A percentile compares a stretch with the other conserved stretches of the same genome.
These are phyloP conservation scores for Hucho hucho DNA, from an alignment of 2,113 vertebrate species.

Conservation along the genomic window DNA sequence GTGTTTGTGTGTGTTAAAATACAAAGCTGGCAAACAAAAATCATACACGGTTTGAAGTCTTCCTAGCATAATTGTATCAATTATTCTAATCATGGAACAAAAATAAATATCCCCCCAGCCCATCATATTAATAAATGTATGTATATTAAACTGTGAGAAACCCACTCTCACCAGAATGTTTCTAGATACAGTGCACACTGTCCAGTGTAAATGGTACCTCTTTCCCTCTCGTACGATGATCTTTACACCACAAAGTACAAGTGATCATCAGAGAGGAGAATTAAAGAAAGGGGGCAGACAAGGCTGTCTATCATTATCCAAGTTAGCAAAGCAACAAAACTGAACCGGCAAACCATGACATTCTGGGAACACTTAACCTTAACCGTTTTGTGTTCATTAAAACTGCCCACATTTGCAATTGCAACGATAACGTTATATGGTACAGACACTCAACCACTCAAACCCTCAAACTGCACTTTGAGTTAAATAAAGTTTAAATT, in stretches of 20 bases:
- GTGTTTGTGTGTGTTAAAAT: too few species aligned
- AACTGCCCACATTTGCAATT: too few species aligned
- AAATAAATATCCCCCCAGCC: neutral
- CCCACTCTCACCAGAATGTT: neutral
- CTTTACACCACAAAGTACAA: slow-evolving; percentile 51
- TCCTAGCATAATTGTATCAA: too few species aligned
- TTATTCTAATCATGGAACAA: neutral
- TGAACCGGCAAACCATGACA: slow-evolving; percentile 39
- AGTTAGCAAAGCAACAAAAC: slow-evolving; percentile 55
- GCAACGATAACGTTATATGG: too few species aligned
- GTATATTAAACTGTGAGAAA: neutral
- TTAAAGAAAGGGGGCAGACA: slow-evolving; percentile 36
- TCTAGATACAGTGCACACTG: neutral
- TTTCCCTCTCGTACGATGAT: slow-evolving; percentile 20
- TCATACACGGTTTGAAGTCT: too few species aligned
- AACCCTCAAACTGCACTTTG: too few species aligned
- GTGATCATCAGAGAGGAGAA: slow-evolving; percentile 50
- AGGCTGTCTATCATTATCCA: slow-evolving; percentile 50
- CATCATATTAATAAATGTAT: neutral
- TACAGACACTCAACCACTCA: too few species aligned
- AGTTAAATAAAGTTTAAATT: too few species aligned
- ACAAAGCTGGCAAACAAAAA: too few species aligned
- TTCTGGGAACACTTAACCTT: slow-evolving; percentile 19
- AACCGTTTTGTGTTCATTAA: too few species aligned
- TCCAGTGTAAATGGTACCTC: slow-evolving; percentile 41